Percentiles rank a stretch among this genome's conserved stretches.
Conservation (phyloP, 2,113 vertebrate species). For the Labeo rohita region DNA sequence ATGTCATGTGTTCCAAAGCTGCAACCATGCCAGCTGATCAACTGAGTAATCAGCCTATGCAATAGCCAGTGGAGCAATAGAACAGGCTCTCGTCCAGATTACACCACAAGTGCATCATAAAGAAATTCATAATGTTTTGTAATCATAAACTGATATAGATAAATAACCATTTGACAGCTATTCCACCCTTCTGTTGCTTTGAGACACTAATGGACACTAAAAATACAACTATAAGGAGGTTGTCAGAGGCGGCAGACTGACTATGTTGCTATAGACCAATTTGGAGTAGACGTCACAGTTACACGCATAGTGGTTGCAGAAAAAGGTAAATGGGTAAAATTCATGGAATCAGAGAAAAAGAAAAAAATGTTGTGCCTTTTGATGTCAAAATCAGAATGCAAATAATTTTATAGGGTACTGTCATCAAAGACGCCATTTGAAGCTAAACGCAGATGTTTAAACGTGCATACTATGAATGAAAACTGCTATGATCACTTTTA, state of each 20-base stretch:
- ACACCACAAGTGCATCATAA: constrained; percentile 2
- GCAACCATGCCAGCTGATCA: constrained; percentile 11
- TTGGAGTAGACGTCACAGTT: too few relatives aligned
- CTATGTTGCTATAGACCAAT: not conserved
- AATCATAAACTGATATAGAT: constrained; percentile 20
- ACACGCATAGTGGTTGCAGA: too few relatives aligned
- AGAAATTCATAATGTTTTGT: not conserved
- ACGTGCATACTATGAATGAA: too few relatives aligned
- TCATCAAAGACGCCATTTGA: too few relatives aligned
- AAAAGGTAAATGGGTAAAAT: too few relatives aligned
- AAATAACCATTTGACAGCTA: not conserved
- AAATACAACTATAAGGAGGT: not conserved
- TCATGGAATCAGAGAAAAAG: too few relatives aligned
- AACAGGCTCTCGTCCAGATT: not conserved
- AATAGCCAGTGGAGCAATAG: not conserved
- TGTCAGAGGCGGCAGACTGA: not conserved
- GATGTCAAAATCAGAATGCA: too few relatives aligned
- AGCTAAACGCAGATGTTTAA: too few relatives aligned
- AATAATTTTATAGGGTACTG: too few relatives aligned
- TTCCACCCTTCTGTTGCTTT: not conserved
- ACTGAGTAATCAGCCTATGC: constrained; percentile 11
- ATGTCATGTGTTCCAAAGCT: constrained; percentile 14
- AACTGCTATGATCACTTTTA: too few relatives aligned
- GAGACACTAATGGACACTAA: not conserved
- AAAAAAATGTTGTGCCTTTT: too few relatives aligned